phyloP scores from a whole-genome alignment of 2,113 vertebrate species.

The Pungitius pungitius region DNA sequence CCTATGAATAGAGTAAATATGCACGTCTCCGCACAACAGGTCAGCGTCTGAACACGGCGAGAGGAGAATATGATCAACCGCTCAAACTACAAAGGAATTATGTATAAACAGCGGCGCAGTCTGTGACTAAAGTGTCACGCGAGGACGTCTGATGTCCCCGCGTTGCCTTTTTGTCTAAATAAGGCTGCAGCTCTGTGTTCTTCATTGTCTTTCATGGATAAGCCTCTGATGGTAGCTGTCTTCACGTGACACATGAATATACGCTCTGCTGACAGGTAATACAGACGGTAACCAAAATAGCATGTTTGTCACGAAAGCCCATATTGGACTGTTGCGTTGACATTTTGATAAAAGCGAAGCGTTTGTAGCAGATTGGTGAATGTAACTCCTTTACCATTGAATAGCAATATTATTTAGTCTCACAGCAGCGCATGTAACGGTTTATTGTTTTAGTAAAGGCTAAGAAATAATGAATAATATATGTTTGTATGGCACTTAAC shows the following conservation, averaged over 20 bases:
- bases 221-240: constrained; percentile 63
- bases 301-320: constrained; percentile 48
- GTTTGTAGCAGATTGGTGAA: constrained; percentile 45
- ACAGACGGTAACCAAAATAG: constrained; percentile 68
- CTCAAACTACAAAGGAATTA: constrained; percentile 75
- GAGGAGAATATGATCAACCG: constrained; percentile 68
- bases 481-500: neutral
- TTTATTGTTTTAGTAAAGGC: neutral
- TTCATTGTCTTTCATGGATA: constrained; percentile 64
- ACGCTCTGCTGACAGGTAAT: constrained; percentile 71
- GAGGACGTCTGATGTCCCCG: constrained; percentile 65
- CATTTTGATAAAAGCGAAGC: constrained; percentile 51
- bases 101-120: constrained; percentile 68
- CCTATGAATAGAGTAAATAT: constrained; percentile 78
- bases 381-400: constrained; percentile 14
- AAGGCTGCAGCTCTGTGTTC: constrained; percentile 64
- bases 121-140: constrained; percentile 68
- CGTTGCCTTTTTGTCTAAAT: constrained; percentile 73
- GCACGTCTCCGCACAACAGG: constrained; percentile 78
- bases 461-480: neutral
- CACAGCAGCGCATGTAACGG: neutral
- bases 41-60: constrained; percentile 70
- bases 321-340: constrained; percentile 48
- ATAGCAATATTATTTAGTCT: constrained; percentile 11
- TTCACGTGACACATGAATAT: constrained; percentile 70